These are phyloP conservation scores for Helarctos malayanus DNA, from an alignment of 2,797 vertebrate species.

Conservation along the genomic window DNA sequence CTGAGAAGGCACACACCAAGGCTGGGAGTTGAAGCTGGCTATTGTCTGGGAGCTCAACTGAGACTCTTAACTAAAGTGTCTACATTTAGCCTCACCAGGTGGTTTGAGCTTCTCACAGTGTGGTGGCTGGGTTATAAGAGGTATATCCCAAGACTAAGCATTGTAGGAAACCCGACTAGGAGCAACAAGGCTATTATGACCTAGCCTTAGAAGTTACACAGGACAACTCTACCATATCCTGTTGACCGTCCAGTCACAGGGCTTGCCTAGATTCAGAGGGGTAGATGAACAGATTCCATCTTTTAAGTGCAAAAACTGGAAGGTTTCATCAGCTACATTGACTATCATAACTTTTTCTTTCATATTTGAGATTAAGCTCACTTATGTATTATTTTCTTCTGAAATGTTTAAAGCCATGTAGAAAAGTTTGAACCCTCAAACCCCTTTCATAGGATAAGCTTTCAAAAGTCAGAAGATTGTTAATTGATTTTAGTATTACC, in stretches of 20 bases:
- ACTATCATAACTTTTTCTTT: neutral
- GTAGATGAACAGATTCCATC: neutral
- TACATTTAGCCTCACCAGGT: neutral
- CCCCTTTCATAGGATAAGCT: neutral
- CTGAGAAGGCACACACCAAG: neutral
- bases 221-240: neutral
- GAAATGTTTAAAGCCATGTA: neutral
- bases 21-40: neutral
- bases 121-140: neutral
- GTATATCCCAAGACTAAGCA: neutral
- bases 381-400: constrained; percentile 31
- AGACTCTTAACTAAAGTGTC: neutral
- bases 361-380: constrained; percentile 31
- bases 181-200: neutral
- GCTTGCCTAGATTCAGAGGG: neutral
- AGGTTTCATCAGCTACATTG: neutral
- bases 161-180: neutral
- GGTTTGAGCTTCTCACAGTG: neutral
- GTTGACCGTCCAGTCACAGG: neutral
- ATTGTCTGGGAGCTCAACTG: neutral
- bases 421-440: neutral
- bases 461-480: constrained; percentile 24
- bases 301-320: neutral
- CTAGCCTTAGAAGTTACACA: neutral
- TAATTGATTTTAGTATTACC: neutral